Evolutionary conservation across 2,888 invertebrate species (phyloP).

Genomic region (Drosophila tanythrix): DNA sequence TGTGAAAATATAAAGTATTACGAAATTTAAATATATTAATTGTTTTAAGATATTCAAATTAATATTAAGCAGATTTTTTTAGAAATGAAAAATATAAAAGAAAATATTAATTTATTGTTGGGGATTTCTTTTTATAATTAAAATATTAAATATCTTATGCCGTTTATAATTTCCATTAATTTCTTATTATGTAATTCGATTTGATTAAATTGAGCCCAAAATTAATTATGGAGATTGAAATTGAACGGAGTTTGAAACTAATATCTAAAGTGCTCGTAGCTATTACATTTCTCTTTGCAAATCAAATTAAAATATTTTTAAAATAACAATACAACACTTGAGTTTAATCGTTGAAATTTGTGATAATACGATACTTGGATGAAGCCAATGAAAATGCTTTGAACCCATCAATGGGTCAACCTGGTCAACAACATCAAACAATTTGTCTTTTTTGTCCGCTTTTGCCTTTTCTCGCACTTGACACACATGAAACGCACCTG

Average conservation of each 20-base stretch:
- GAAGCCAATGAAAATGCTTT: constrained; percentile 14
- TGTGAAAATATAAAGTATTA: not conserved
- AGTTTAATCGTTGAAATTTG: not conserved
- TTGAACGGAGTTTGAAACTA: not conserved
- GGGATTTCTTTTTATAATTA: not conserved
- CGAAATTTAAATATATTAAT: no score
- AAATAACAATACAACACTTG: not conserved
- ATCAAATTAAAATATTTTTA: not conserved
- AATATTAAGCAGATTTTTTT: no score
- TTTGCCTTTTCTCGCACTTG: constrained; percentile 27
- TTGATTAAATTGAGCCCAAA: not conserved
- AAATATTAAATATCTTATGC: not conserved
- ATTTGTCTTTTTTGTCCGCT: not conserved
- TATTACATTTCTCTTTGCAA: not conserved
- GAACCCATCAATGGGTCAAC: constrained; percentile 32
- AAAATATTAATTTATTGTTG: not conserved
- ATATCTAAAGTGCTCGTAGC: not conserved
- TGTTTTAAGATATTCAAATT: no score
- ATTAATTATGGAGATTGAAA: not conserved
- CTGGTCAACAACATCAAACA: constrained; percentile 8
- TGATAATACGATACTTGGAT: not conserved
- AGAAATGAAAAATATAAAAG: no score
- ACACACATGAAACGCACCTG: constrained; percentile 53
- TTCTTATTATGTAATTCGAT: not conserved
- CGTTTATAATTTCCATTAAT: not conserved